phyloP scores from a whole-genome alignment of 2,113 vertebrate genomes.

The Cariama cristata region DNA sequence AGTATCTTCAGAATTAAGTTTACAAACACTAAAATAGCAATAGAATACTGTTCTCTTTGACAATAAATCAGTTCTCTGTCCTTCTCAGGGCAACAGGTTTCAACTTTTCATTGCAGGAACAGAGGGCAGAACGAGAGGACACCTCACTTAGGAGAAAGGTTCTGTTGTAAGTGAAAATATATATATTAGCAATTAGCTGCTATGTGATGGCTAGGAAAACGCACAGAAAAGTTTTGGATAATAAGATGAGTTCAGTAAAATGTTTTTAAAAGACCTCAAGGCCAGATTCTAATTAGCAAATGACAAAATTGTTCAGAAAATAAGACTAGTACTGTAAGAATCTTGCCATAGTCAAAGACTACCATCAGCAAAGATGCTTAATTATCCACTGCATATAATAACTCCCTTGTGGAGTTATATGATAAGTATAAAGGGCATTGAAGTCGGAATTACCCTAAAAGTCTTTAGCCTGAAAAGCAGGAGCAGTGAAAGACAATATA shows the following conservation, averaged over 20 bases:
- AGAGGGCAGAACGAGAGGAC: neutral
- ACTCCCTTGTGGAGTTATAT: conserved; percentile 39
- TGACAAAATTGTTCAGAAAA: conserved; percentile 45
- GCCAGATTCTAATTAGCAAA: conserved; percentile 40
- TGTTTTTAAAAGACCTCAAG: conserved; percentile 34
- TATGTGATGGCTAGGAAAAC: neutral
- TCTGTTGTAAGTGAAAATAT: neutral
- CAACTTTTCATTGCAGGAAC: neutral
- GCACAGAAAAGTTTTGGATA: neutral
- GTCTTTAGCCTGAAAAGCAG: neutral
- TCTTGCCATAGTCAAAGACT: conserved; percentile 18
- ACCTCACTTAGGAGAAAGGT: neutral
- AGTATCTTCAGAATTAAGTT: neutral
- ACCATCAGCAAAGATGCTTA: conserved; percentile 59
- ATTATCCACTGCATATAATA: conserved; percentile 44
- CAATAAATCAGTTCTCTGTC: neutral
- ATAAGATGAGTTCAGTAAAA: neutral
- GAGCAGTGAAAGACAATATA: neutral
- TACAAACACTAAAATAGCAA: neutral
- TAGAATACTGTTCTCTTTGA: neutral
- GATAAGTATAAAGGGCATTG: conserved; percentile 28
- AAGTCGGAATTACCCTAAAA: conserved; percentile 35
- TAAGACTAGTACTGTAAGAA: neutral
- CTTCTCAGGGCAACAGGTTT: neutral
- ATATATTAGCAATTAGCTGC: neutral